phyloP scores from a whole-genome alignment of 2,113 vertebrate genomes.

The Ovis canadensis region DNA sequence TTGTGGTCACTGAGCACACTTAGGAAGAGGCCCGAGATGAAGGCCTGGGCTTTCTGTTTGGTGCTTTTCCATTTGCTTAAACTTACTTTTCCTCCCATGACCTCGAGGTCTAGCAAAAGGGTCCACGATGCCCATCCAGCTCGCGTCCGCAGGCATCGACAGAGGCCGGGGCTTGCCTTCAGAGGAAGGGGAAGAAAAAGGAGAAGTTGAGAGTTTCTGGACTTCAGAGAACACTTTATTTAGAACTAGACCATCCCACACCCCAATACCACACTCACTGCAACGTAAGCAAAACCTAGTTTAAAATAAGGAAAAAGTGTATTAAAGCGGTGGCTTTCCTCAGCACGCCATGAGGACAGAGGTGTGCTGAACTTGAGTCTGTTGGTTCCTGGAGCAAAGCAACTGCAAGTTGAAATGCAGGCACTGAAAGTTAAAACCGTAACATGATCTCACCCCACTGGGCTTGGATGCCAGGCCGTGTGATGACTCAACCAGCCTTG shows the following conservation, averaged over 20 bases:
- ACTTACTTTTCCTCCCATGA: slow-evolving; percentile 88
- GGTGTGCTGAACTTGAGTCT: not conserved
- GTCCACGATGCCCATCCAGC: slow-evolving; percentile 84
- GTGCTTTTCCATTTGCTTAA: not conserved
- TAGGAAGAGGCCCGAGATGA: accelerated
- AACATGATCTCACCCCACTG: slow-evolving; percentile 16
- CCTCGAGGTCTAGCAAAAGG: slow-evolving; percentile 81
- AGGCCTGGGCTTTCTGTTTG: not conserved
- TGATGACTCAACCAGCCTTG: slow-evolving; percentile 15
- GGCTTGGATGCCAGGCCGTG: not conserved
- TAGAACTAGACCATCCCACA: not conserved
- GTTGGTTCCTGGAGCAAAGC: not conserved
- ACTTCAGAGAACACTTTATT: not conserved
- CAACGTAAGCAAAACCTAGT: not conserved
- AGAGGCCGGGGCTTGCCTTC: slow-evolving; percentile 93
- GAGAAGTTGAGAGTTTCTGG: not conserved
- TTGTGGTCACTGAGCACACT: not conserved
- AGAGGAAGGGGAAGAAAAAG: not conserved
- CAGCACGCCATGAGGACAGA: not conserved
- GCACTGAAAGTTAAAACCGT: not conserved
- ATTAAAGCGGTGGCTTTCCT: not conserved
- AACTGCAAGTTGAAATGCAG: not conserved
- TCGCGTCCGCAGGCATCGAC: slow-evolving; percentile 93
- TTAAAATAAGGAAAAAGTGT: not conserved
- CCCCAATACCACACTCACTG: not conserved